These are phyloP conservation scores for Leptatherina wallacei DNA, from an alignment of 2,797 vertebrate genomes.

Conservation along the genomic window DNA sequence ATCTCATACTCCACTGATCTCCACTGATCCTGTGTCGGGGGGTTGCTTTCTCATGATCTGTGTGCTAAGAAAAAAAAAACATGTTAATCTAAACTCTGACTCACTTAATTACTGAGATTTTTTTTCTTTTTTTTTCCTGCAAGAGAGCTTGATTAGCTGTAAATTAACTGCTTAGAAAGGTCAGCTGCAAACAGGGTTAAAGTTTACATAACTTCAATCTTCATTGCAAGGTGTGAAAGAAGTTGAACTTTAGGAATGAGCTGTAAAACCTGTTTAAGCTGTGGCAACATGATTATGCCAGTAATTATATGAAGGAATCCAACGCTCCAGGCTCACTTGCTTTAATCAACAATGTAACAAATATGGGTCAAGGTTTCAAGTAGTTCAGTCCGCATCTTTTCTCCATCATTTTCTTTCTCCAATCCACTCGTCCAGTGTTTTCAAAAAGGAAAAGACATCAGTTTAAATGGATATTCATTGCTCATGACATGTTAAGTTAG, in stretches of 20 bases:
- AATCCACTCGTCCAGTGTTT: constrained; percentile 13
- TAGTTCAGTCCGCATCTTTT: constrained; percentile 24
- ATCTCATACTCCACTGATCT: background rate
- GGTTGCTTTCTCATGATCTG: background rate
- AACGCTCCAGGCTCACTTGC: constrained; percentile 11
- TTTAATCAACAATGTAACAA: constrained; percentile 36
- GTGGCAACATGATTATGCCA: constrained; percentile 12
- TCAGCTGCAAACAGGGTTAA: constrained; percentile 6
- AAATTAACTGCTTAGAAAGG: constrained; percentile 12
- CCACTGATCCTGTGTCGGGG: background rate
- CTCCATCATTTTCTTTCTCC: constrained; percentile 17
- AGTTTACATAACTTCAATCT: constrained; percentile 11
- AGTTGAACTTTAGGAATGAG: constrained; percentile 10
- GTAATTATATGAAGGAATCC: constrained; percentile 27
- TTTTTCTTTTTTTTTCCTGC: constrained; percentile 1
- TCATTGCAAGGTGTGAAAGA: constrained; percentile 15
- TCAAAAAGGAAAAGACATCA: constrained; percentile 19
- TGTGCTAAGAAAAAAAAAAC: constrained; percentile 2
- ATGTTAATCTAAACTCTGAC: constrained; percentile 24
- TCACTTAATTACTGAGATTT: constrained; percentile 2
- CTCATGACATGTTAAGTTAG: constrained; percentile 26
- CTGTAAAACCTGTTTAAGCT: constrained; percentile 2
- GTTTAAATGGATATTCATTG: constrained; percentile 50
- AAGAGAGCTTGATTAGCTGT: constrained; percentile 17
- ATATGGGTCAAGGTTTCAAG: constrained; percentile 33